phyloP scores from a whole-genome alignment of 1,140 invertebrate genomes.

The Heliconius melpomene region DNA sequence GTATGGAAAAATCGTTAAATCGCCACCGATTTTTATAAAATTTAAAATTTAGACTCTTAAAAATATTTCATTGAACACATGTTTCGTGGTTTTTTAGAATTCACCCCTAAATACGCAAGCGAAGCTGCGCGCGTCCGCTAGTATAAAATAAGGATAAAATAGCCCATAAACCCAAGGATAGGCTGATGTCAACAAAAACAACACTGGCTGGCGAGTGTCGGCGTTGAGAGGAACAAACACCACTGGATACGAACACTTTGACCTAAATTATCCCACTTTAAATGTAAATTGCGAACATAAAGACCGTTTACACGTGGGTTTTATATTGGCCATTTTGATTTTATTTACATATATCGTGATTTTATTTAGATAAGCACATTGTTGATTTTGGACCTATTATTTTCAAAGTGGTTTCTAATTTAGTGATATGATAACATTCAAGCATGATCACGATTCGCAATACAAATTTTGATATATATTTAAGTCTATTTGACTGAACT shows the following conservation, averaged over 20 bases:
- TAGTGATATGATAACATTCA: too few relatives aligned
- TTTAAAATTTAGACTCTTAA: too few relatives aligned
- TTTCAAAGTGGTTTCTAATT: neutral
- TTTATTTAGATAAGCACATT: constrained; percentile 13
- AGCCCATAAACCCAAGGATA: neutral
- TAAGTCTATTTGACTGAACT: too few relatives aligned
- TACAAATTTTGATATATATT: too few relatives aligned
- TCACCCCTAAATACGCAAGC: too few relatives aligned
- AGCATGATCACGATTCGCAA: too few relatives aligned
- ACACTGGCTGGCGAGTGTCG: constrained; percentile 15
- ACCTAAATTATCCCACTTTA: constrained; percentile 36
- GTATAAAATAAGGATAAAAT: constrained; percentile 13
- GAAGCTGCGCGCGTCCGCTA: too few relatives aligned
- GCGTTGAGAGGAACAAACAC: constrained; percentile 29
- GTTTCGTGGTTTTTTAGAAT: too few relatives aligned
- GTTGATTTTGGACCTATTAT: neutral
- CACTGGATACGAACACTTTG: constrained; percentile 21
- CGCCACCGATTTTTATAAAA: too few relatives aligned
- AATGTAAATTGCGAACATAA: constrained; percentile 32
- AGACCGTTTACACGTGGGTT: constrained; percentile 18
- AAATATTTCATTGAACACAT: too few relatives aligned
- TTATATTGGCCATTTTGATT: constrained; percentile 13
- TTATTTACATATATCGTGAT: constrained; percentile 19
- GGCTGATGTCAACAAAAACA: constrained; percentile 24
- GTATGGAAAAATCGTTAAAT: too few relatives aligned